Conservation (phyloP, 1,140 invertebrate genomes). For the Dufourea novaeangliae region DNA sequence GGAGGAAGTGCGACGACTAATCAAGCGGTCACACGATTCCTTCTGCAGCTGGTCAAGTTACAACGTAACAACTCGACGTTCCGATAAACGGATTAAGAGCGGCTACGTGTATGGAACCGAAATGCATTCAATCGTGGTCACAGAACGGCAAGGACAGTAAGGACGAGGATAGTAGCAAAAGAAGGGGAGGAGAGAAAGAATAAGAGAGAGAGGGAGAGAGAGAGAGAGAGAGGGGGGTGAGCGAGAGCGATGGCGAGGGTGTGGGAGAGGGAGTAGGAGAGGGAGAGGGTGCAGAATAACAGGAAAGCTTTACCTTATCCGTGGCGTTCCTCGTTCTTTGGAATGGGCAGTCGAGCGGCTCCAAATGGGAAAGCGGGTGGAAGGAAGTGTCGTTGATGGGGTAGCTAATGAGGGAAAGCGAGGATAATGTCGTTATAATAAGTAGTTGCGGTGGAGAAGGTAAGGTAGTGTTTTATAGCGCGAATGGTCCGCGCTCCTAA, state of each 20-base stretch:
- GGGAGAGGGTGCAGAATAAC: neutral
- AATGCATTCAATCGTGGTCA: constrained; percentile 54
- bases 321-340: constrained; percentile 31
- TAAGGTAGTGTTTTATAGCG: constrained; percentile 69
- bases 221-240: neutral
- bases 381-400: constrained; percentile 60
- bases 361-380: constrained; percentile 44
- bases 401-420: constrained; percentile 62
- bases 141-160: neutral
- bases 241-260: neutral
- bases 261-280: too few relatives aligned
- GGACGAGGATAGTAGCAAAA: neutral
- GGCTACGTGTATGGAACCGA: constrained; percentile 57
- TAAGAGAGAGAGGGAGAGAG: neutral
- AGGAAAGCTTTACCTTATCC: constrained; percentile 45
- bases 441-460: constrained; percentile 57
- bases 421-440: constrained; percentile 72
- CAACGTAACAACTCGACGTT: constrained; percentile 30
- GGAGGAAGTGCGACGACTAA: neutral
- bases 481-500: constrained; percentile 58
- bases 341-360: constrained; percentile 13
- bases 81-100: constrained; percentile 60
- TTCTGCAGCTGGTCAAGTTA: constrained; percentile 9
- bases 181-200: neutral
- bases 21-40: neutral